These are phyloP conservation scores for Arctia plantaginis DNA, from an alignment of 2,888 invertebrate genomes.

Conservation along the genomic window DNA sequence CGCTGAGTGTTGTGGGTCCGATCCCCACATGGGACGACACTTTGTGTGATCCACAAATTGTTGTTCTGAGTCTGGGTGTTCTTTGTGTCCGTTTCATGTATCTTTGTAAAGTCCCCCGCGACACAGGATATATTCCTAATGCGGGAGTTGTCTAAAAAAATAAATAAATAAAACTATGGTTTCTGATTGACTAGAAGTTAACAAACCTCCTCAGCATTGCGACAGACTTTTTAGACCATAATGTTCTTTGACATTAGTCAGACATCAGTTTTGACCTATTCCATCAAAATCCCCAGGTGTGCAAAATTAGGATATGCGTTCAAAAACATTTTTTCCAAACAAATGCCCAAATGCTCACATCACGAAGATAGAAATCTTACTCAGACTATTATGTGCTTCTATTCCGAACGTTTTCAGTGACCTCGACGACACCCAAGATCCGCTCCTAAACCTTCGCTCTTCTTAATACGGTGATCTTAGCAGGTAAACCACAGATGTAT, in stretches of 20 bases:
- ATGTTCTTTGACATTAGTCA: not conserved
- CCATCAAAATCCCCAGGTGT: not conserved
- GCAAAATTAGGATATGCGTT: slow-evolving; percentile 1
- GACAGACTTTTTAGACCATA: not conserved
- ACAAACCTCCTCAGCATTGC: not conserved
- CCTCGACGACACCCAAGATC: not conserved
- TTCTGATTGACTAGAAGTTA: not conserved
- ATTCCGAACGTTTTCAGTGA: slow-evolving; percentile 9
- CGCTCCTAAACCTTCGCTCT: not conserved
- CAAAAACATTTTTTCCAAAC: slow-evolving; percentile 5
- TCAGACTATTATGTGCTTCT: slow-evolving; percentile 11
- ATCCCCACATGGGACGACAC: too few species aligned
- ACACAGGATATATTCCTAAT: too few species aligned
- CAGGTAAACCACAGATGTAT: not conserved
- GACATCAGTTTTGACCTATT: not conserved
- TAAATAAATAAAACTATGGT: too few species aligned
- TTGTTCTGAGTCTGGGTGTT: too few species aligned
- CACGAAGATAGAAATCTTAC: slow-evolving; percentile 5
- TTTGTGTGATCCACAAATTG: too few species aligned
- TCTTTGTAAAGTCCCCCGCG: too few species aligned
- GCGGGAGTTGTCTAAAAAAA: too few species aligned
- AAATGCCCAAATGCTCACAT: not conserved
- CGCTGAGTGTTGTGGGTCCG: too few species aligned
- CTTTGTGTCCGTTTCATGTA: too few species aligned
- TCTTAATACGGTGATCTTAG: not conserved